phyloP scores from a whole-genome alignment of 2,888 invertebrate genomes.

The Suillia variegata region DNA sequence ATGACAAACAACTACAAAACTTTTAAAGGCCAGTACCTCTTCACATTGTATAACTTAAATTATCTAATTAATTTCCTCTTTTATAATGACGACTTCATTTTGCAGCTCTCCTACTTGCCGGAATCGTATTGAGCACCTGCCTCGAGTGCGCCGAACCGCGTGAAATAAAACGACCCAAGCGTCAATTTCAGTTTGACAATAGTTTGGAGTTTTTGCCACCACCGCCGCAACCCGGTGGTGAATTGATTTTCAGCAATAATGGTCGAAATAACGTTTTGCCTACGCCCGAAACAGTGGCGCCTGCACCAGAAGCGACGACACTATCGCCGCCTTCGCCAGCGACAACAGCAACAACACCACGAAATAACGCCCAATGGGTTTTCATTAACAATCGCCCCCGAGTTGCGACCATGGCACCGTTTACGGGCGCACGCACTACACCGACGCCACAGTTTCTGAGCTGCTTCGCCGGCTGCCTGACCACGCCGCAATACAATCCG shows the following conservation, averaged over 20 bases:
- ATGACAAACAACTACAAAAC: too few species aligned
- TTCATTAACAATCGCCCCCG: conserved; percentile 45
- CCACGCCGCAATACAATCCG: conserved; percentile 58
- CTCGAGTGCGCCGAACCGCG: too few species aligned
- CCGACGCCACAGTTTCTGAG: conserved; percentile 40
- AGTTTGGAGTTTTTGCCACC: too few species aligned
- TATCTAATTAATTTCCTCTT: too few species aligned
- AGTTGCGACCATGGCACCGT: conserved; percentile 40
- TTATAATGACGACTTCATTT: too few species aligned
- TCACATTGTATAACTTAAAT: too few species aligned
- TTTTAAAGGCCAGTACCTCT: too few species aligned
- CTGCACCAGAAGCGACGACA: background rate
- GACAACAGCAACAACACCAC: background rate
- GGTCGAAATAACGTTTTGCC: background rate
- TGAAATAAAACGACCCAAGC: too few species aligned
- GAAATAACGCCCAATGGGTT: conserved; percentile 30
- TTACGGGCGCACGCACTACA: conserved; percentile 21
- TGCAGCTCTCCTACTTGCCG: too few species aligned
- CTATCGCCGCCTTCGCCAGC: background rate
- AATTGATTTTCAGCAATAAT: conserved; percentile 16
- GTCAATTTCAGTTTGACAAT: too few species aligned
- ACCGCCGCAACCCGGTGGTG: conserved; percentile 16
- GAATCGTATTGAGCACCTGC: too few species aligned
- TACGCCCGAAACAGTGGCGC: background rate
- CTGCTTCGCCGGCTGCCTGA: conserved; percentile 52